These are phyloP conservation scores for Pristionchus arcanus DNA, from an alignment of 2,888 invertebrate genomes.

Conservation along the genomic window DNA sequence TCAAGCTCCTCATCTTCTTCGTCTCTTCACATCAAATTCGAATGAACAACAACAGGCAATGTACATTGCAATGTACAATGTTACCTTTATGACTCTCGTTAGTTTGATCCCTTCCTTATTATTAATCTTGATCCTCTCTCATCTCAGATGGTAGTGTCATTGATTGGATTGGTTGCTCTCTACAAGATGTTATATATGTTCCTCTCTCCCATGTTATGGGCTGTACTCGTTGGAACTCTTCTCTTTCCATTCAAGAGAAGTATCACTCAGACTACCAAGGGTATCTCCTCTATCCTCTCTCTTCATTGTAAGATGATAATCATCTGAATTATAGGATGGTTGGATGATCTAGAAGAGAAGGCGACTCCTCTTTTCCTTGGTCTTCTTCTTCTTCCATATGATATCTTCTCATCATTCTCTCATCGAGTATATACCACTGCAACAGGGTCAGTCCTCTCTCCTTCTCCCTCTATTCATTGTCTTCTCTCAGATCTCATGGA, in stretches of 20 bases:
- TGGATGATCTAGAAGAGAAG: slow-evolving; percentile 72
- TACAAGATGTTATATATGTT: slow-evolving; percentile 82
- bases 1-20: slow-evolving; percentile 28
- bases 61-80: slow-evolving; percentile 76
- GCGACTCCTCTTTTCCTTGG: slow-evolving; percentile 82
- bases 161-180: slow-evolving; percentile 86
- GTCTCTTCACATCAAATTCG: slow-evolving; percentile 58
- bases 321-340: slow-evolving; percentile 73
- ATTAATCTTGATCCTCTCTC: not conserved
- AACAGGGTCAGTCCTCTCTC: slow-evolving; percentile 35
- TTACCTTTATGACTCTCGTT: slow-evolving; percentile 73
- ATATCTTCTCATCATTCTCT: slow-evolving; percentile 78
- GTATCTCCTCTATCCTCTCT: slow-evolving; percentile 1
- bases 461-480: not conserved
- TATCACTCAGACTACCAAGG: slow-evolving; percentile 83
- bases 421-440: slow-evolving; percentile 65
- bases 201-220: slow-evolving; percentile 94
- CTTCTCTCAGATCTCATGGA: slow-evolving; percentile 39
- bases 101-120: not conserved
- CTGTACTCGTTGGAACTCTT: slow-evolving; percentile 94
- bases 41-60: slow-evolving; percentile 73
- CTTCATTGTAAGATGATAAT: not conserved
- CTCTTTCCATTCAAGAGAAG: slow-evolving; percentile 94
- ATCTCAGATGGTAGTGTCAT: slow-evolving; percentile 72
- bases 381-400: slow-evolving; percentile 84